These are phyloP conservation scores for Scatophagus argus DNA, from an alignment of 2,113 vertebrate genomes.

Conservation along the genomic window DNA sequence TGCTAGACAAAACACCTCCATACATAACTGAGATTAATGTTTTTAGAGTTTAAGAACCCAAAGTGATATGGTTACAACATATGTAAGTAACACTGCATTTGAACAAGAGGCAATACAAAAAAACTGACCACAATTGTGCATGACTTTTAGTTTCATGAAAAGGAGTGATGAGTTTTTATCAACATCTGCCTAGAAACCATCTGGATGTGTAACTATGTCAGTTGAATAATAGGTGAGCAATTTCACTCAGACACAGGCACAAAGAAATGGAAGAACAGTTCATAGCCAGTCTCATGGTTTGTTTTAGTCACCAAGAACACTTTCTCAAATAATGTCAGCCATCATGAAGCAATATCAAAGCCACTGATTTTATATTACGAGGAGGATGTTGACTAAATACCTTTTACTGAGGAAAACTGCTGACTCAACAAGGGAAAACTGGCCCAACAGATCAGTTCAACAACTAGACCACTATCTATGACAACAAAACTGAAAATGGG, in stretches of 20 bases:
- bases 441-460: conserved; percentile 8
- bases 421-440: neutral
- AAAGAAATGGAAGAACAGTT: conserved; percentile 78
- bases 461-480: conserved; percentile 7
- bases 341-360: conserved; percentile 36
- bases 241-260: conserved; percentile 71
- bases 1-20: conserved; percentile 62
- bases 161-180: conserved; percentile 38
- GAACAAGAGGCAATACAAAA: conserved; percentile 56
- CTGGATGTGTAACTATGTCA: conserved; percentile 29
- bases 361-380: conserved; percentile 16
- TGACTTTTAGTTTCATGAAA: conserved; percentile 42
- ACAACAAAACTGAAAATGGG: conserved; percentile 21
- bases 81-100: conserved; percentile 63
- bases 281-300: conserved; percentile 15
- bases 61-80: conserved; percentile 55
- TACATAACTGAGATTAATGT: conserved; percentile 54
- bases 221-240: conserved; percentile 52
- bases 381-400: conserved; percentile 16
- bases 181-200: conserved; percentile 32
- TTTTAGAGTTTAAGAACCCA: conserved; percentile 56
- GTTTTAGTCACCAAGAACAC: conserved; percentile 49
- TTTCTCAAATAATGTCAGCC: conserved; percentile 48
- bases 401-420: conserved; percentile 16
- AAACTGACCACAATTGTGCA: conserved; percentile 31